Percentiles rank a stretch among this genome's conserved stretches.
Conservation (phyloP, 2,797 vertebrate genomes). For the Mus minutoides region DNA sequence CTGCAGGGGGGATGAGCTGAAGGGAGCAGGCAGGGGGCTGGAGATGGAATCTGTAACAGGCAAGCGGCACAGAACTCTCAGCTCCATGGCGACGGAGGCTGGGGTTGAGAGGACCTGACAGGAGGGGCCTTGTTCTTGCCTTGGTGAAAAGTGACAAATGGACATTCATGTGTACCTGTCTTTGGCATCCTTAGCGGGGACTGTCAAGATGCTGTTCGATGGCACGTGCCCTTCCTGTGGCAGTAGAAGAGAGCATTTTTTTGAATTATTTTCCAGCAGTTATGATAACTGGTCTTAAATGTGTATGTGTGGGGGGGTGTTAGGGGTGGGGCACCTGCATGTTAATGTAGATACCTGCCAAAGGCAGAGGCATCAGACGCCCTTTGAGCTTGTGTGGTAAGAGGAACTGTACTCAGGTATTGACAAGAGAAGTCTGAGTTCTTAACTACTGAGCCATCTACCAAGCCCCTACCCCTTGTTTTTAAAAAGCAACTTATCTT, state of each 20-base stretch:
- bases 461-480: not conserved
- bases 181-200: not conserved
- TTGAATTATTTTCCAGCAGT: not conserved
- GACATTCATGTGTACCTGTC: not conserved
- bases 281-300: not conserved
- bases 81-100: not conserved
- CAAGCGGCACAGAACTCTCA: not conserved
- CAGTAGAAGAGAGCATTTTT: not conserved
- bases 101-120: not conserved
- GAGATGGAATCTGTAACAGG: not conserved
- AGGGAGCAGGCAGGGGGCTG: not conserved
- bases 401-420: not conserved
- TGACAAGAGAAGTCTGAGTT: not conserved
- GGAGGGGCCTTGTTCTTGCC: conserved; percentile 21
- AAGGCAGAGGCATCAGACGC: not conserved
- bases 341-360: too few relatives aligned
- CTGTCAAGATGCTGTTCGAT: not conserved
- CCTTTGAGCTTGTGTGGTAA: not conserved
- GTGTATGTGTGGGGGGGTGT: not conserved
- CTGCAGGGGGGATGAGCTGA: not conserved
- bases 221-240: not conserved
- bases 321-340: not conserved
- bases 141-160: conserved; percentile 23
- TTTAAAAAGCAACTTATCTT: not conserved
- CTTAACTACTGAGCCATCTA: not conserved